A percentile compares a stretch with the other conserved stretches of the same genome.
Evolutionary conservation across 2,113 vertebrate species (phyloP).

Genomic region (Takifugu bimaculatus): DNA sequence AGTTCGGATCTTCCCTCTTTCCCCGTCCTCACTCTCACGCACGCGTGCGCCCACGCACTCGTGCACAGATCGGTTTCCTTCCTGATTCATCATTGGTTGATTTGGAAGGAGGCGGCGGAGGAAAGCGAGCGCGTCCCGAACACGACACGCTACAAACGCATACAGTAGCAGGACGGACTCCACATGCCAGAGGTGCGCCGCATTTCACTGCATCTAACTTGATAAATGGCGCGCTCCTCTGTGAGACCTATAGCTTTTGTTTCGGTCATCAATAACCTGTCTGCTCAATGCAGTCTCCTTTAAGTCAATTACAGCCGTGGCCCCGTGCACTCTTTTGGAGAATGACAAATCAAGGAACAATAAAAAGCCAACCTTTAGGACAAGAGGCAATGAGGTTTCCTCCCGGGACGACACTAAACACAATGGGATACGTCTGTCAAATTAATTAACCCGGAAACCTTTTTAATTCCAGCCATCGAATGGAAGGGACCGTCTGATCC

Average conservation of each 20-base stretch:
- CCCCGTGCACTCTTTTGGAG: conserved; percentile 32
- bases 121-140: conserved; percentile 9
- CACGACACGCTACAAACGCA: too few species aligned
- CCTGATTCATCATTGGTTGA: conserved; percentile 40
- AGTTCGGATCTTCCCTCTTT: conserved; percentile 55
- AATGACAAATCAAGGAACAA: conserved; percentile 55
- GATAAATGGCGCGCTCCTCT: conserved; percentile 30
- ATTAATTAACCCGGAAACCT: conserved; percentile 71
- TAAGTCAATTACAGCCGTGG: conserved; percentile 56
- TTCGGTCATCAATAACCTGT: conserved; percentile 46
- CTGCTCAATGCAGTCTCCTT: conserved; percentile 47
- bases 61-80: conserved; percentile 37
- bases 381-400: conserved; percentile 58
- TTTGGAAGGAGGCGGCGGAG: conserved; percentile 27
- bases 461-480: conserved; percentile 60
- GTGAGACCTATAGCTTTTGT: conserved; percentile 44
- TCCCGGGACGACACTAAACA: conserved; percentile 58
- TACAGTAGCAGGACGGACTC: background rate
- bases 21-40: conserved; percentile 16
- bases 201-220: conserved; percentile 26
- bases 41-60: conserved; percentile 5
- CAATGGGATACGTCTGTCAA: conserved; percentile 71
- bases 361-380: conserved; percentile 64
- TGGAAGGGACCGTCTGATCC: conserved; percentile 50
- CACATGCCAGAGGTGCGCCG: conserved; percentile 14